Evolutionary conservation across 2,113 vertebrate species (phyloP).

Genomic region (Psophia crepitans): DNA sequence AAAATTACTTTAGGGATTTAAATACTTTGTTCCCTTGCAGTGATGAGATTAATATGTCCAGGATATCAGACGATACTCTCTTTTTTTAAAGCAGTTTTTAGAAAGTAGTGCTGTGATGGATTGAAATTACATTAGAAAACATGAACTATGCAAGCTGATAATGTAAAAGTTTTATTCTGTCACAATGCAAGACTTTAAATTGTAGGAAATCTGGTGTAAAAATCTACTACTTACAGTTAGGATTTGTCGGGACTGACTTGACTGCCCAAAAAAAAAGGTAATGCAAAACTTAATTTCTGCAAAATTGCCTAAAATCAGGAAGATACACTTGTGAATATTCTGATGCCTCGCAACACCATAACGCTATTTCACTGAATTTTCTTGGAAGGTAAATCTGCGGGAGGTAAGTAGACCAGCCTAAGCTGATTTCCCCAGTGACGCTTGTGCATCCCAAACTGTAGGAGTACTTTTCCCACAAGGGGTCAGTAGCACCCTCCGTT

Average conservation of each 20-base stretch:
- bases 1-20: not conserved
- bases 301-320: not conserved
- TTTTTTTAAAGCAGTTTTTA: not conserved
- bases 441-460: not conserved
- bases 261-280: not conserved
- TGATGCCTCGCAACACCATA: not conserved
- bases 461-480: conserved; percentile 45
- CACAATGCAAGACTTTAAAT: not conserved
- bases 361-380: not conserved
- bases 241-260: not conserved
- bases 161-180: not conserved
- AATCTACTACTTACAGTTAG: not conserved
- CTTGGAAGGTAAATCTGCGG: not conserved
- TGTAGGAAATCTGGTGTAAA: not conserved
- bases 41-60: not conserved
- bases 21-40: not conserved
- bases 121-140: not conserved
- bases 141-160: not conserved
- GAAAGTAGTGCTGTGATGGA: not conserved
- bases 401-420: not conserved
- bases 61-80: not conserved
- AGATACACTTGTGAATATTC: not conserved
- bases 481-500: conserved; percentile 43
- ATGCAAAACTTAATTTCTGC: not conserved
- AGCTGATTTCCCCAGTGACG: rapidly evolving